Evolutionary conservation across 1,140 invertebrate species (phyloP).

Genomic region (Oscheius sp.): DNA sequence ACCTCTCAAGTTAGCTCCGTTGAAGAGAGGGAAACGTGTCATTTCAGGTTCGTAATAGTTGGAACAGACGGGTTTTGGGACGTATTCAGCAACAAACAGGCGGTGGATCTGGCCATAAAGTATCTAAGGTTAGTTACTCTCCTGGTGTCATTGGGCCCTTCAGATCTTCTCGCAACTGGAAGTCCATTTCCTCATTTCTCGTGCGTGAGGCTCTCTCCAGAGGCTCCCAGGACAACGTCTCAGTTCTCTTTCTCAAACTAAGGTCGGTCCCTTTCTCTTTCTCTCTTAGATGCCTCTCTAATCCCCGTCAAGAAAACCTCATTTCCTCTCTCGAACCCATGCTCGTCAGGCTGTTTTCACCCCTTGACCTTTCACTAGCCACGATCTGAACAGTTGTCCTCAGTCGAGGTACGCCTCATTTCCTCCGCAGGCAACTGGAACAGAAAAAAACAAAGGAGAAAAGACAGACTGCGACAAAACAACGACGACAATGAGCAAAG

Average conservation of each 20-base stretch:
- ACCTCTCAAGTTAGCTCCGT: slow-evolving; percentile 66
- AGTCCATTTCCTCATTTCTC: slow-evolving; percentile 78
- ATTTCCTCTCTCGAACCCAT: too few relatives aligned
- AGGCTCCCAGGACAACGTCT: slow-evolving; percentile 91
- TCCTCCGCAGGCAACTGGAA: too few relatives aligned
- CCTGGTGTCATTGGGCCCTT: not conserved
- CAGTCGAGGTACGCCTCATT: too few relatives aligned
- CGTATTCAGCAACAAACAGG: slow-evolving; percentile 88
- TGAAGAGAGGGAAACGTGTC: not conserved
- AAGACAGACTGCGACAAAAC: too few relatives aligned
- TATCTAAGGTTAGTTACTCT: slow-evolving; percentile 56
- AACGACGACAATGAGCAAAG: too few relatives aligned
- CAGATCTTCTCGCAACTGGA: slow-evolving; percentile 13
- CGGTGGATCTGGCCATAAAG: slow-evolving; percentile 79
- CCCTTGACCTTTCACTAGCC: too few relatives aligned
- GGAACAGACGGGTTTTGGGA: slow-evolving; percentile 95
- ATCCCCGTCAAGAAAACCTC: slow-evolving; percentile 8
- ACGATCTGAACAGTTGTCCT: too few relatives aligned
- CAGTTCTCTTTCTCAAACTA: slow-evolving; percentile 85
- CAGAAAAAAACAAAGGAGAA: too few relatives aligned
- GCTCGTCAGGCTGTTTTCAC: too few relatives aligned
- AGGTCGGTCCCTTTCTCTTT: slow-evolving; percentile 41
- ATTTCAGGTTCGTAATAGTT: slow-evolving; percentile 76
- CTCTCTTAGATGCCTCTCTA: not conserved
- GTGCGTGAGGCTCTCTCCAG: slow-evolving; percentile 83